Conservation (phyloP, 1,140 invertebrate species). For the Chionoecetes opilio region DNA sequence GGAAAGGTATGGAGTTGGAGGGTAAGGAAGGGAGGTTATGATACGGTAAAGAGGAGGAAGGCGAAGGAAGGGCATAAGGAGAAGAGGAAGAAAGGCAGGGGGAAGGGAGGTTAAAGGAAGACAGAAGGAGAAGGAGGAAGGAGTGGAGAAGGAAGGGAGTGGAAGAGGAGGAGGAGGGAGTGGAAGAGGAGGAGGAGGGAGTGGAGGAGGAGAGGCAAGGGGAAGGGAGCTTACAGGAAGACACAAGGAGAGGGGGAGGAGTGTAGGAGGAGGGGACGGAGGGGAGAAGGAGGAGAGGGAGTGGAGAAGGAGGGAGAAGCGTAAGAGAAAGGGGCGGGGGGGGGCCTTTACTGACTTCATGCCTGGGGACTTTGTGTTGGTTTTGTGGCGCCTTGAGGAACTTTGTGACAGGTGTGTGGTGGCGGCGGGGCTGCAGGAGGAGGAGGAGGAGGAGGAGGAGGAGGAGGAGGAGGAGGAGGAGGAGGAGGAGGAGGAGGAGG, state of each 20-base stretch:
- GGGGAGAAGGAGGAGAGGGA: not conserved
- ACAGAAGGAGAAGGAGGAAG: too few relatives aligned
- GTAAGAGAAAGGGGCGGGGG: not conserved
- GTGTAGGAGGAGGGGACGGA: not conserved
- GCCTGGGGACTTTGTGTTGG: slow-evolving; percentile 24
- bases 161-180: not conserved
- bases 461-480: slow-evolving; percentile 24
- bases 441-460: too few relatives aligned
- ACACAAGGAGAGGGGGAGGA: not conserved
- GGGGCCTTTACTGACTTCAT: not conserved
- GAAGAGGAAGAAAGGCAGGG: too few relatives aligned
- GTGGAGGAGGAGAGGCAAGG: not conserved
- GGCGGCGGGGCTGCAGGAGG: not conserved
- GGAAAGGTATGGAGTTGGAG: too few relatives aligned
- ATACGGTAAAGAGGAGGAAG: too few relatives aligned
- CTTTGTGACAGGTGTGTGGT: not conserved
- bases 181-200: not conserved
- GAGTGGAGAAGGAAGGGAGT: too few relatives aligned
- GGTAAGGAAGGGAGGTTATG: too few relatives aligned
- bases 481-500: not conserved
- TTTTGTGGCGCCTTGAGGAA: not conserved
- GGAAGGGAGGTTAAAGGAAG: too few relatives aligned
- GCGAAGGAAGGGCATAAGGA: too few relatives aligned
- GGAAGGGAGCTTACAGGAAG: not conserved
- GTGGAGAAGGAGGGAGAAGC: not conserved